Base-by-base conservation (phyloP, 2,888 invertebrate genomes). In the Parnassius orleans region DNA sequence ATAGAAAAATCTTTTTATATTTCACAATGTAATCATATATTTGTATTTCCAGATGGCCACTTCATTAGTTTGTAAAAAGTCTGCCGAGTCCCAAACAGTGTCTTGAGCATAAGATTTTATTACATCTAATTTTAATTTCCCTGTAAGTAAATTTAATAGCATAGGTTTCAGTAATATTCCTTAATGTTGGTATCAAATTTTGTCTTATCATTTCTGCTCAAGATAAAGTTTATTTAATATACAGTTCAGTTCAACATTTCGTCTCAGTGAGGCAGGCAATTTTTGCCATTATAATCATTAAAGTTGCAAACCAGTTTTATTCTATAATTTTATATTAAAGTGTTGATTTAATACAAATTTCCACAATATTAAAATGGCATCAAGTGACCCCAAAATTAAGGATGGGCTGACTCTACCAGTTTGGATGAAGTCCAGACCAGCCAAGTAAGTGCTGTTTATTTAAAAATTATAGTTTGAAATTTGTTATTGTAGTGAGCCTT, bases 351-450 rank as follows among this genome's bases (percentile, higher is more conserved):
- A n/a, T n/a, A 14, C 53, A 44, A 56, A 33, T 51, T 46, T 43
- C 2, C 14, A 19, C 14, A 50, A 14, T n/a, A 42, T 47, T 55
- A 81, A 67, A 63, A 91, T 91, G 91, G 86, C 90, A 68, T 85
- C 93, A 67, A 90, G 91, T 75, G 93, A 93, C 75, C 92, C 93
- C 57, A 93, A 93, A 78, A 78, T 94, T 68, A 92, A 92, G 69
- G 93, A 94, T 74, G 94, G 93, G 72, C 92, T 95, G 68, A 93
- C 93, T 55, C 83, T 95, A 66, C 95, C 95, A 2, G 93, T 94
- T 75, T 96, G 95, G 95, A 95, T 95, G 94, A 95, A 94, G 83
- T 93, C 90, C 60, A 95, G 92, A 85, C 93, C 94, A 69, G 87
- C 82, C 61, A 93, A 93, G 91, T 91, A 68, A 84, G 86, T 72